These are phyloP conservation scores for Trachymyrmex septentrionalis DNA, from an alignment of 1,140 invertebrate species.

Conservation along the genomic window DNA sequence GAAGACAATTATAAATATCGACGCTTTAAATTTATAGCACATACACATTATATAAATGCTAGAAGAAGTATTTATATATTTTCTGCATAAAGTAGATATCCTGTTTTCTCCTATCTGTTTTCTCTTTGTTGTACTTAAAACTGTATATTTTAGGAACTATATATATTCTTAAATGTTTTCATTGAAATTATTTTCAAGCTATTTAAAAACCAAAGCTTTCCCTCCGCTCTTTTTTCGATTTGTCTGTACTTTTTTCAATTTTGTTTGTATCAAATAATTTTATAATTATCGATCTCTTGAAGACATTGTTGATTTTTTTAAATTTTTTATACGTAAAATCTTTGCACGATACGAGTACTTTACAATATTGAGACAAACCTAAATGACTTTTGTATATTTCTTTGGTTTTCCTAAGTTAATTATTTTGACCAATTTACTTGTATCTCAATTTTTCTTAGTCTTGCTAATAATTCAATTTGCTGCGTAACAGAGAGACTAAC, in stretches of 20 bases:
- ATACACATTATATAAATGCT: background rate
- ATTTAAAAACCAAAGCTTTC: background rate
- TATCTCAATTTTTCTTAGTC: background rate
- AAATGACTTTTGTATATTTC: background rate
- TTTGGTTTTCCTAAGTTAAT: background rate
- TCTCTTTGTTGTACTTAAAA: background rate
- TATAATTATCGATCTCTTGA: background rate
- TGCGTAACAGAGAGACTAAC: too few relatives aligned
- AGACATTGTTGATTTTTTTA: background rate
- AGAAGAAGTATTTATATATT: background rate
- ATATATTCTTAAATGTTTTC: background rate
- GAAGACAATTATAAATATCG: background rate
- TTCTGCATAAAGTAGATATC: background rate
- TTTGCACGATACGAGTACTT: background rate
- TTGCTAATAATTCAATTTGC: background rate
- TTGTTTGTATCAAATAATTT: background rate
- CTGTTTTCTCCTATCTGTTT: background rate
- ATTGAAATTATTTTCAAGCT: background rate
- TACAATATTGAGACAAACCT: background rate
- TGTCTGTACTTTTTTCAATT: background rate
- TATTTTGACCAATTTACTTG: background rate
- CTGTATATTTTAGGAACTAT: background rate
- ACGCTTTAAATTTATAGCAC: background rate
- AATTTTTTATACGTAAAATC: background rate
- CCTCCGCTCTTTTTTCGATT: background rate